These are phyloP conservation scores for Eospalax fontanierii DNA, from an alignment of 2,797 vertebrate genomes.

Conservation along the genomic window DNA sequence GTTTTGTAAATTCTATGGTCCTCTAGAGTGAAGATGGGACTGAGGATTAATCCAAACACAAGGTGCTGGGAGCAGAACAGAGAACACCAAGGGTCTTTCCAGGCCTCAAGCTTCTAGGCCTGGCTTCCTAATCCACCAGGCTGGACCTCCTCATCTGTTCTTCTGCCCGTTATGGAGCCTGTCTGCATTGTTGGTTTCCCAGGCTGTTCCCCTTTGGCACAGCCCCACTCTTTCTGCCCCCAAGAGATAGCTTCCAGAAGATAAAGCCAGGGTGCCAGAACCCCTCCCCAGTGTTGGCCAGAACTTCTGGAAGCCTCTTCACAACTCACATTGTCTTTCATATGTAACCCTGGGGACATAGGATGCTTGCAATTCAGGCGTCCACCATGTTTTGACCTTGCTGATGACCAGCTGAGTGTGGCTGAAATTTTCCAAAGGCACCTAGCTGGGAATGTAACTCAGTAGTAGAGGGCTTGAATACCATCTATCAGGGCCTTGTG, in stretches of 20 bases:
- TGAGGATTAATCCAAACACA: neutral
- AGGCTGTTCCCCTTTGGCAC: neutral
- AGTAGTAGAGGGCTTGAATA: neutral
- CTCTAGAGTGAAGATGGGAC: neutral
- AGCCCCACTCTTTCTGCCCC: neutral
- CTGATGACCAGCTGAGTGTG: neutral
- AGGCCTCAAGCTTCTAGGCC: no score
- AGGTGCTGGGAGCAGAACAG: neutral
- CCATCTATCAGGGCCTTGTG: neutral
- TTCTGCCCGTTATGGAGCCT: neutral
- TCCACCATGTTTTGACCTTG: neutral
- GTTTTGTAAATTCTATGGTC: neutral
- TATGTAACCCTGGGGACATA: neutral
- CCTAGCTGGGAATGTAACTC: neutral
- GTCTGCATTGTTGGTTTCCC: neutral
- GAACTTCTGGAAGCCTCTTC: slow-evolving; percentile 39
- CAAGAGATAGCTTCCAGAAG: slow-evolving; percentile 1
- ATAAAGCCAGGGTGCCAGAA: neutral
- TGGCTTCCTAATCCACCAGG: neutral
- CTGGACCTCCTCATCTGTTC: neutral
- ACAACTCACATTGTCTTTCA: slow-evolving; percentile 8
- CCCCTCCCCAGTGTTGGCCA: neutral
- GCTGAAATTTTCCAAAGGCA: neutral
- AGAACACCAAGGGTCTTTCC: neutral
- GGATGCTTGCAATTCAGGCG: slow-evolving; percentile 1